phyloP scores from a whole-genome alignment of 2,888 invertebrate species.

The Epinotia ramella region DNA sequence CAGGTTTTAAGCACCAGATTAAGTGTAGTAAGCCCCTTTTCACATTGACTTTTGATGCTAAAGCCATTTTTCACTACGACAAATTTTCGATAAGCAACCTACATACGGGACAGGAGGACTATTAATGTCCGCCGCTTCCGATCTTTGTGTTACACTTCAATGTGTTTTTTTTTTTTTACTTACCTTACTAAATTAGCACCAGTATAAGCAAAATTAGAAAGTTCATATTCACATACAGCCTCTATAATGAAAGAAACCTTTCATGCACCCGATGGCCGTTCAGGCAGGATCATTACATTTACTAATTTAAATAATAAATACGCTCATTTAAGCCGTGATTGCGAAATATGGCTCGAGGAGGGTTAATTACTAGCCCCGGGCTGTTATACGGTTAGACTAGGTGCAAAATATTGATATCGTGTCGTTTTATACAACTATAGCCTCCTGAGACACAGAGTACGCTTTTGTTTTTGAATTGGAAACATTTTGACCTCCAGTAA shows the following conservation, averaged over 20 bases:
- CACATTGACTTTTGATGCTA: neutral
- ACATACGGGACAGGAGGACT: too few species aligned
- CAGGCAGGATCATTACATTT: slow-evolving; percentile 4
- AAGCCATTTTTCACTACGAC: too few species aligned
- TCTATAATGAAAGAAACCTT: neutral
- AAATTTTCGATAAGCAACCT: too few species aligned
- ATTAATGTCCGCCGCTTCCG: too few species aligned
- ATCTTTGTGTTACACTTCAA: too few species aligned
- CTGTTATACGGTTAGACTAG: neutral
- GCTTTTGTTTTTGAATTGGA: too few species aligned
- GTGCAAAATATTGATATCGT: neutral
- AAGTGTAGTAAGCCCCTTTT: neutral
- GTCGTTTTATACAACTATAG: neutral
- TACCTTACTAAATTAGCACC: too few species aligned
- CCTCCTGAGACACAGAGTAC: too few species aligned
- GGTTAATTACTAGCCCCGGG: slow-evolving; percentile 36
- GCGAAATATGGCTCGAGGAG: slow-evolving; percentile 39
- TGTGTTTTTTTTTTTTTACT: too few species aligned
- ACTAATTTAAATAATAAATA: slow-evolving; percentile 55
- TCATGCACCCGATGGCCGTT: neutral
- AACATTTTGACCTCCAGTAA: too few species aligned
- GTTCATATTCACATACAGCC: neutral
- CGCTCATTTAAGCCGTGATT: slow-evolving; percentile 41
- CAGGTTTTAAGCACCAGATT: slow-evolving; percentile 4
- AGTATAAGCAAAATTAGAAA: too few species aligned